Base-by-base conservation (phyloP, 2,113 vertebrate genomes). In the Guaruba guarouba region DNA sequence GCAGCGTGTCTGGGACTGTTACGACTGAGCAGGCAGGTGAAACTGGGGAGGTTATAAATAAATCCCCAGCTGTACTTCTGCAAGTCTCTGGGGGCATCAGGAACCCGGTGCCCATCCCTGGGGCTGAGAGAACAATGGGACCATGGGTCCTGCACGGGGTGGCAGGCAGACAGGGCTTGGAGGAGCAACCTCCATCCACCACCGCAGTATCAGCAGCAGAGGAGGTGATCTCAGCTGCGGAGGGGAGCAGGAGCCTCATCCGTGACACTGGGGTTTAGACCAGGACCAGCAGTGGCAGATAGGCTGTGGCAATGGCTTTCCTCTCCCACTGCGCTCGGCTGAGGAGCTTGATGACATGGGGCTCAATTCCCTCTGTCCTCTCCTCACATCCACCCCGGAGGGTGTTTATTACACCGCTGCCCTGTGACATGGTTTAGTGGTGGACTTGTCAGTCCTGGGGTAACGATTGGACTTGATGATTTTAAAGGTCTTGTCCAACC, bases 141-240 rank as follows among this genome's bases (percentile, higher is more conserved):
- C 0, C 1, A 31, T 1, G 16, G 37, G 3, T 43, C 23, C 18
- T 4, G 0, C 0, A 1, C 0, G 0, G 59, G 39, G 11, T 3
- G 31, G 8, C 29, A 6, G 35, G 39, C 1, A 4, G 39, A 3
- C 28, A 7, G 37, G 14, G 52, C 9, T 24, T 59, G 57, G 2
- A 6, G 55, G 52, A 44, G 8, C 27, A 13, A 2, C 31, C 37
- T 3, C 48, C 1, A 1, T 16, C 48, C 11, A 3, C 5, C 10
- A 3, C 5, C 0, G 0, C 22, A 11, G 61, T n/a, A 0, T 23
- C 11, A 10, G 70, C n/a, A 22, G 83, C 39, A 20, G 61, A 43
- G 27, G 20, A 24, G 43, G 37, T 0, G 5, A 39, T 41, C 12
- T 35, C 1, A 1, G 37, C 17, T 46, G 17, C 0, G 1, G 23